Evolutionary conservation across 2,113 vertebrate genomes (phyloP).

Genomic region (Tor tambroides): DNA sequence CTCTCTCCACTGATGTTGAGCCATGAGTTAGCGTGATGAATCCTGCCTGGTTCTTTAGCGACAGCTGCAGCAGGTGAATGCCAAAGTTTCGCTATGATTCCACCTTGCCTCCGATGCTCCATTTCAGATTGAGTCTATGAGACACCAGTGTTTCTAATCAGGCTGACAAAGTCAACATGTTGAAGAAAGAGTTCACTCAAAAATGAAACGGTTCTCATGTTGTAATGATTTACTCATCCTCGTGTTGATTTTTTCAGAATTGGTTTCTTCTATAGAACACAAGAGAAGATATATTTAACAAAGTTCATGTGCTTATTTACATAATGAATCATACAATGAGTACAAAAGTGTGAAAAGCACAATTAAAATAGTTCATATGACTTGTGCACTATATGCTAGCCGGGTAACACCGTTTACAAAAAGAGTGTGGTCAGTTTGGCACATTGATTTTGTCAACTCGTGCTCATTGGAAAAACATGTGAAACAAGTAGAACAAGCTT

Average conservation of each 20-base stretch:
- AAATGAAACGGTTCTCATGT: background rate
- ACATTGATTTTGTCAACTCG: too few species aligned
- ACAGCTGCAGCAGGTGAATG: conserved; percentile 46
- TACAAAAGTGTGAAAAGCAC: conserved; percentile 1
- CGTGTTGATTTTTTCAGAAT: background rate
- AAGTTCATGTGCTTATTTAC: background rate
- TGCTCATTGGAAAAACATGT: too few species aligned
- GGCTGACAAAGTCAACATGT: background rate
- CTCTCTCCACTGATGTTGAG: conserved; percentile 38
- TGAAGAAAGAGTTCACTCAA: background rate
- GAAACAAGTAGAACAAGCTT: too few species aligned
- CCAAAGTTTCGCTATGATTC: conserved; percentile 11
- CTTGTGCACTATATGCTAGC: background rate
- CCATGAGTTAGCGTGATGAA: conserved; percentile 44
- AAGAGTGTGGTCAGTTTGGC: too few species aligned
- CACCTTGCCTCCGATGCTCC: conserved; percentile 16
- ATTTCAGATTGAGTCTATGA: background rate
- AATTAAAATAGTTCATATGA: background rate
- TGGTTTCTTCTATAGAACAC: background rate
- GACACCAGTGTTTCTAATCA: background rate
- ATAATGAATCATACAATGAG: background rate
- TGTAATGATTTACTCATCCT: background rate
- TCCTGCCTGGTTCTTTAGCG: background rate
- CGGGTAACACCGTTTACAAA: background rate
- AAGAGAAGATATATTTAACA: background rate